A percentile compares a stretch with the other conserved stretches of the same genome.
These are phyloP conservation scores for Corythornis cristatus DNA, from an alignment of 2,113 vertebrate genomes.

Conservation along the genomic window DNA sequence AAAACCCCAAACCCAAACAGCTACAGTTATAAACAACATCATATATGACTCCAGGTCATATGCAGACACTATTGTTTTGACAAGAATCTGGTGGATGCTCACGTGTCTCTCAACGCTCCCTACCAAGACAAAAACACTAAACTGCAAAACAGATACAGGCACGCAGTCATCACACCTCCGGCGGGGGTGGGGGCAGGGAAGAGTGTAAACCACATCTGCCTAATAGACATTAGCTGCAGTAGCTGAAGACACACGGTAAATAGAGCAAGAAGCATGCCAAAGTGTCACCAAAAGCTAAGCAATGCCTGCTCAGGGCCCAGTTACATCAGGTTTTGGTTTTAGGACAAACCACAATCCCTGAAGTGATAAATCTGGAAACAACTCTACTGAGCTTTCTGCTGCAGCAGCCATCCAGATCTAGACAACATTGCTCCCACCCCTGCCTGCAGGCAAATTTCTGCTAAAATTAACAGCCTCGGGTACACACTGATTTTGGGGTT, in stretches of 20 bases:
- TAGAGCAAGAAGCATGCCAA: no score
- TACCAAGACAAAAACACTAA: neutral
- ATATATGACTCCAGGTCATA: neutral
- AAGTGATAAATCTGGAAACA: neutral
- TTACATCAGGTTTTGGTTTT: fast-evolving
- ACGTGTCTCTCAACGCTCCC: neutral
- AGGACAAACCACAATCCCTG: neutral
- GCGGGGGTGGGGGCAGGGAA: neutral
- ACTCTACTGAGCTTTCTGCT: neutral
- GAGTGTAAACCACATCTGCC: neutral
- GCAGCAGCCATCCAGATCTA: neutral
- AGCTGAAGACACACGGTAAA: fast-evolving
- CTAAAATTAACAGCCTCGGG: neutral
- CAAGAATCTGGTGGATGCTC: neutral
- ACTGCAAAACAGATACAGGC: neutral
- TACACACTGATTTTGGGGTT: neutral
- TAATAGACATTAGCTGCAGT: neutral
- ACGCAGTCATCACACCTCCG: neutral
- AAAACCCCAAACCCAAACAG: neutral
- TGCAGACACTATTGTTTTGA: neutral
- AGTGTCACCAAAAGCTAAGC: neutral
- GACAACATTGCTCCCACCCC: neutral
- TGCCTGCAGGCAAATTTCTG: neutral
- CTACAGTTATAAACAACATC: neutral
- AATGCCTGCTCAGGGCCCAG: neutral